Base-by-base conservation (phyloP, 2,888 invertebrate genomes). In the Eupithecia subfuscata region DNA sequence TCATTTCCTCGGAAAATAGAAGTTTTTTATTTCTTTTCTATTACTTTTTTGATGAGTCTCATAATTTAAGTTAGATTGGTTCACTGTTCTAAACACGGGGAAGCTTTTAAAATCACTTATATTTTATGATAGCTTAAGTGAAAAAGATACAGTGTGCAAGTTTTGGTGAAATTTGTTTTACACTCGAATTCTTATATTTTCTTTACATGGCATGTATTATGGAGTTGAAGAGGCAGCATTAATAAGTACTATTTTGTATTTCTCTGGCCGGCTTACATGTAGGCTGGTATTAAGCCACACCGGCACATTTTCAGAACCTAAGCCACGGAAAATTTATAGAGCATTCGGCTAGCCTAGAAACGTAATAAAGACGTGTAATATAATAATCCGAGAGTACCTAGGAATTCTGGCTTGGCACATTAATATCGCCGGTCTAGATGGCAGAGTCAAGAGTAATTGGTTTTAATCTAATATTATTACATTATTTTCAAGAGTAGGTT, bases 1-100 rank as follows among this genome's bases (percentile, higher is more conserved):
- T 77, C 76, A 80, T 81, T 80, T 68, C 43, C 69, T 74, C 43
- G 22, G 25, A 71, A 71, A 74, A 74, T 76, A 73, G 22, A 68
- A 52, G 48, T 34, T 43, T 37, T 67, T 22, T 40, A 16, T 65
- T 18, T n/a, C 1, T 68, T 68, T n/a, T 68, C 68, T 40, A 12
- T 14, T 68, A 67, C 22, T 68, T 68, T 52, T 67, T 67, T 37
- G 22, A 22, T 18, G 43, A 43, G 37, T 14, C 37, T 67, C 22
- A 40, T n/a, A n/a, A 65, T 56, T 56, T 12, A 12, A 4, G 56
- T 0, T 56, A 12, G 11, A 9, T n/a, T n/a, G 56, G 5, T 22
- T 56, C 11, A 11, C 11, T 37, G 22, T 11, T 22, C 22, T n/a
- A 52, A 52, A n/a, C 2, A n/a, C 8, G 48, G n/a, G n/a, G n/a